phyloP scores from a whole-genome alignment of 2,113 vertebrate genomes.

The Alouatta palliata region DNA sequence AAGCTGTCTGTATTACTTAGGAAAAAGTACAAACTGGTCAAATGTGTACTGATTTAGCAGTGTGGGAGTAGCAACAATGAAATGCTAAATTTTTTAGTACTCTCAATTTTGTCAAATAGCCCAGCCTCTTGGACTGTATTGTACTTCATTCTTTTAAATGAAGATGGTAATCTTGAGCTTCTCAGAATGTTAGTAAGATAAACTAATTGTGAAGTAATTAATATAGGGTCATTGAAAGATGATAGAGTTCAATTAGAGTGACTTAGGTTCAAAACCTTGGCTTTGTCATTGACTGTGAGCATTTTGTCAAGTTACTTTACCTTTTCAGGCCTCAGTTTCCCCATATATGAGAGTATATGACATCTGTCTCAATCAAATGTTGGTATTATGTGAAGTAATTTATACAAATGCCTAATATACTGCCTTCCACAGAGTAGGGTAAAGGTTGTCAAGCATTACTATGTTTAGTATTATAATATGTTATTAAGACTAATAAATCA shows the following conservation, averaged over 20 bases:
- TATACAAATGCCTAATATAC: not conserved
- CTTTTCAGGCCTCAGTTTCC: not conserved
- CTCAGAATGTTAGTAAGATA: not conserved
- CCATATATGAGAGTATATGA: not conserved
- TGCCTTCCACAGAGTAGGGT: not conserved
- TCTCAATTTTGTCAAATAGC: not conserved
- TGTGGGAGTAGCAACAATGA: not conserved
- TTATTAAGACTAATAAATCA: not conserved
- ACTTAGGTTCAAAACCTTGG: not conserved
- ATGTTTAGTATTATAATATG: not conserved
- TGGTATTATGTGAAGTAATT: not conserved
- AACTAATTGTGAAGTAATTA: not conserved
- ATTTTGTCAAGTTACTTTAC: not conserved
- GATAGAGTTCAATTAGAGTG: not conserved
- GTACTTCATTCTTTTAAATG: not conserved
- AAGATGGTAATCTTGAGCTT: not conserved
- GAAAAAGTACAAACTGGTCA: not conserved
- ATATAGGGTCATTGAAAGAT: not conserved
- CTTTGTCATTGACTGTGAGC: not conserved
- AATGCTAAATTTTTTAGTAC: not conserved
- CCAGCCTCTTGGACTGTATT: not conserved
- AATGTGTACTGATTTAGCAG: not conserved
- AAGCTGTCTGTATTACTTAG: not conserved
- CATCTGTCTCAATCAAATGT: not conserved
- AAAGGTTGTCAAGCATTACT: not conserved